Percentiles rank a stretch among this genome's conserved stretches.
These are phyloP conservation scores for Vidua macroura DNA, from an alignment of 2,113 vertebrate species.

Conservation along the genomic window DNA sequence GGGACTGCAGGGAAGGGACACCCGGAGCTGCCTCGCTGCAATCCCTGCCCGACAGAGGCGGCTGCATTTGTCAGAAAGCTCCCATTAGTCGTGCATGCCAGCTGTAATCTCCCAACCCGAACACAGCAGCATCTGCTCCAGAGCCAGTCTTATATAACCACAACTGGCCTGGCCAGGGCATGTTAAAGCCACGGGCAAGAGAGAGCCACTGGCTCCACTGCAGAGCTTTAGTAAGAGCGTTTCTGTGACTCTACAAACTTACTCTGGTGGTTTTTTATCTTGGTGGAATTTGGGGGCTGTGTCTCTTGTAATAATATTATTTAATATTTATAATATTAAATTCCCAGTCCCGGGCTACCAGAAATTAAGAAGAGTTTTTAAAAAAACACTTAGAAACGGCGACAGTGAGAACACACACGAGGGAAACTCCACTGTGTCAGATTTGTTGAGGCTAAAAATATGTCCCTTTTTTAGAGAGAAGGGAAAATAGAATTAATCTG, in stretches of 20 bases:
- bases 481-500: constrained; percentile 49
- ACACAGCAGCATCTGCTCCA: constrained; percentile 55
- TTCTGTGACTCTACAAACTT: background rate
- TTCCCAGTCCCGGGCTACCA: background rate
- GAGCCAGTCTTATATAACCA: constrained; percentile 63
- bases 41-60: background rate
- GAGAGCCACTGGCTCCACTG: background rate
- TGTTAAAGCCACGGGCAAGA: background rate
- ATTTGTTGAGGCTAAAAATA: constrained; percentile 36
- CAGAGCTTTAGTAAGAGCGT: background rate
- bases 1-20: accelerated
- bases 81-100: constrained; percentile 54
- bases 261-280: accelerated
- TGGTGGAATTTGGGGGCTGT: background rate
- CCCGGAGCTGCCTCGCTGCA: background rate
- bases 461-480: background rate
- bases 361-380: background rate
- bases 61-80: constrained; percentile 57
- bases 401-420: background rate
- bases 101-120: constrained; percentile 50
- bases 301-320: background rate
- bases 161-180: constrained; percentile 15
- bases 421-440: background rate
- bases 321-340: background rate
- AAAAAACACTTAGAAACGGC: background rate